Evolutionary conservation across 2,888 invertebrate species (phyloP).

Genomic region (Agapostemon virescens): DNA sequence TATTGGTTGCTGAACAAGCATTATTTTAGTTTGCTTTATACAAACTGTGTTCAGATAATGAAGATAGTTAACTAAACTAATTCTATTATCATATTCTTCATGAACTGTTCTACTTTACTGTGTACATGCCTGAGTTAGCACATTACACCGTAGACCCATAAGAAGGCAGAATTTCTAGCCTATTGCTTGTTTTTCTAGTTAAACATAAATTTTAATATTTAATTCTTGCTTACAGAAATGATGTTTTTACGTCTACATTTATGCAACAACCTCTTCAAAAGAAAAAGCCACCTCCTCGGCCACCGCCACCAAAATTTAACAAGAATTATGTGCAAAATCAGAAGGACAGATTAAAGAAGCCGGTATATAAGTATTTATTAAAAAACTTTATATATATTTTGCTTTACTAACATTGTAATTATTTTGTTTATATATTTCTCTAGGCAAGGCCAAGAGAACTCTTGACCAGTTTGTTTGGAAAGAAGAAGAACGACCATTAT

Average conservation of each 20-base stretch:
- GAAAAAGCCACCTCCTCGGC: conserved; percentile 87
- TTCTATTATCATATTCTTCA: neutral
- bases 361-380: conserved; percentile 65
- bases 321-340: conserved; percentile 65
- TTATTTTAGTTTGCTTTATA: neutral
- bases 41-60: too few relatives aligned
- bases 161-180: too few relatives aligned
- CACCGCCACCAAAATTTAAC: conserved; percentile 85
- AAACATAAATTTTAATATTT: neutral
- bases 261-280: conserved; percentile 82
- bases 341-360: conserved; percentile 74
- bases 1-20: neutral
- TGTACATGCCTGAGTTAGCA: neutral
- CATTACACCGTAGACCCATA: too few relatives aligned
- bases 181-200: neutral
- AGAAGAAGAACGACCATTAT: conserved; percentile 61
- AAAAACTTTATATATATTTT: neutral
- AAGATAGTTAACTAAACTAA: neutral
- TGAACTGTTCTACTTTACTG: neutral
- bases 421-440: conserved; percentile 27
- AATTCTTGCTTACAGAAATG: conserved; percentile 62
- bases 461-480: conserved; percentile 74
- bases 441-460: conserved; percentile 77
- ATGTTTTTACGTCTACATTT: conserved; percentile 78
- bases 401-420: neutral